Evolutionary conservation across 2,888 invertebrate genomes (phyloP), one percentile per base, ranked within the genome.

Genomic region (Dasypolia templi): DNA sequence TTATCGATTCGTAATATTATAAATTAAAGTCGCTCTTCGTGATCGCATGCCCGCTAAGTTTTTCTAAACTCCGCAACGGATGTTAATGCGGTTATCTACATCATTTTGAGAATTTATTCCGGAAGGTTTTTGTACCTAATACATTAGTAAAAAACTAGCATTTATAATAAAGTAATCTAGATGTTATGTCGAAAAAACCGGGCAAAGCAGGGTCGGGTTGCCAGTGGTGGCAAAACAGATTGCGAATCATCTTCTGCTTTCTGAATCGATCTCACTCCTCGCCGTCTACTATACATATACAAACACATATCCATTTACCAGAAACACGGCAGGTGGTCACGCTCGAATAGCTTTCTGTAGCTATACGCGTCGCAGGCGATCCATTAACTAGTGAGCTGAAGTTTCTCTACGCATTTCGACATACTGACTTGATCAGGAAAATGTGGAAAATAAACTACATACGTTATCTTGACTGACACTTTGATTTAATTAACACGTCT

Each of bases 301-400:
- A 44, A 46, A 29, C 22, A 29, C 12, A 44, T 29, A 35, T 17
- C 5, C 9, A 39, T 5, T 5, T n/a, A n/a, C 65, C 58, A 68
- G 65, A 72, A 79, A 78, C 79, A 79, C 70, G 51, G 64, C 67
- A 75, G 83, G 74, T 80, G 81, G 83, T 81, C 86, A 84, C 88
- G 86, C 87, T 85, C 76, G 72, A 83, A 72, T 77, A 77, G 77
- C 66, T 82, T 80, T 79, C 80, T 75, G 62, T 49, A 85, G 72
- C 83, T 77, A 76, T 85, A 82, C 77, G 78, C 70, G 67, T 70
- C 77, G 78, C 76, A 64, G 70, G 65, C 17, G 63, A 22, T 46
- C 63, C 46, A 63, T 63, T 63, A 63, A 9, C 29, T 63, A 46
- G 62, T 22, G 29, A 63, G 75, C 74, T 69, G 44, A 83, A 82